Evolutionary conservation across 2,113 vertebrate species (phyloP).

Genomic region (Nansenia antarctica): DNA sequence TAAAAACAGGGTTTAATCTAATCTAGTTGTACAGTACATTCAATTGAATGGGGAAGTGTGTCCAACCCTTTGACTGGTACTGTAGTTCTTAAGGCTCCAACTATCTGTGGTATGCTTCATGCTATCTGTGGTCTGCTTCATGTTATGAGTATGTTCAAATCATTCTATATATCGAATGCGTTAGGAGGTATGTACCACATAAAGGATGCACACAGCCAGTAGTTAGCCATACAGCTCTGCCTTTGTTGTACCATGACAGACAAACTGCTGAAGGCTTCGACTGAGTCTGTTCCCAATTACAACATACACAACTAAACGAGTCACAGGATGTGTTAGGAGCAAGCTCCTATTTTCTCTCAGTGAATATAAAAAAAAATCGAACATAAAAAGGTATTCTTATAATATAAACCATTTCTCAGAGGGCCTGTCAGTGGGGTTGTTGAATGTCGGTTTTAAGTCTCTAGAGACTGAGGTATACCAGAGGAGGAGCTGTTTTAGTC

Average conservation of each 20-base stretch:
- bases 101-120: constrained; percentile 40
- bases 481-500: neutral
- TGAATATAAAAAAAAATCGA: too few species aligned
- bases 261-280: neutral
- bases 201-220: constrained; percentile 43
- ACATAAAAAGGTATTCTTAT: too few species aligned
- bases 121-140: too few species aligned
- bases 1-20: constrained; percentile 31
- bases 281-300: neutral
- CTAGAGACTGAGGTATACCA: neutral
- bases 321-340: neutral
- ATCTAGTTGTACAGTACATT: too few species aligned
- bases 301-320: neutral
- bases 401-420: too few species aligned
- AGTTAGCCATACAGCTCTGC: constrained; percentile 52
- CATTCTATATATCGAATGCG: constrained; percentile 35
- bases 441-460: neutral
- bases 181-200: constrained; percentile 44
- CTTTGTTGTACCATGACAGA: constrained; percentile 37
- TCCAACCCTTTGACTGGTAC: too few species aligned
- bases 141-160: constrained; percentile 36
- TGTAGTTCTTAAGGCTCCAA: constrained; percentile 46
- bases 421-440: too few species aligned
- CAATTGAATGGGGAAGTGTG: too few species aligned
- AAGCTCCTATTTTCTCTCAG: too few species aligned